Conservation (phyloP, 2,113 vertebrate species). For the Urocitellus parryii region DNA sequence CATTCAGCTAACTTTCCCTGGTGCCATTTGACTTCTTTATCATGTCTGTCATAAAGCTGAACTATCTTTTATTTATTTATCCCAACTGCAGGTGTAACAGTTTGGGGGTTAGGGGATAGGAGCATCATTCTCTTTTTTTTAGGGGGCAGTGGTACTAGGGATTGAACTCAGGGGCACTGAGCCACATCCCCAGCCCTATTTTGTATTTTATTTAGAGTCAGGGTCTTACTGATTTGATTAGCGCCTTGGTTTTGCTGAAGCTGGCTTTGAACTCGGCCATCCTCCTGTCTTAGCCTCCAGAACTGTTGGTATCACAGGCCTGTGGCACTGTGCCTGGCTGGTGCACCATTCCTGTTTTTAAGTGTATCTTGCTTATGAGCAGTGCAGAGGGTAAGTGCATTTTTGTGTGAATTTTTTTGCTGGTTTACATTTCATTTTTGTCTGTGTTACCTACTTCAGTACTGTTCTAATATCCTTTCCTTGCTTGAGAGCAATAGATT, state of each 20-base stretch:
- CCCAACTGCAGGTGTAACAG: background rate
- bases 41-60: background rate
- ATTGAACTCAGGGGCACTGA: too few species aligned
- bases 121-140: too few species aligned
- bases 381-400: background rate
- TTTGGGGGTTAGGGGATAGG: background rate
- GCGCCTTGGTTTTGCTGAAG: too few species aligned
- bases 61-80: background rate
- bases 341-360: conserved; percentile 9
- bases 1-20: background rate
- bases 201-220: too few species aligned
- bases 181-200: too few species aligned
- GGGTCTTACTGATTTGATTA: too few species aligned
- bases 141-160: too few species aligned
- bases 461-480: background rate
- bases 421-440: conserved; percentile 53
- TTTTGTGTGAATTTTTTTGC: background rate
- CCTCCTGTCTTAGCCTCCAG: too few species aligned
- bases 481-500: background rate
- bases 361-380: background rate
- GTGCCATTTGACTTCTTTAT: background rate
- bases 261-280: too few species aligned
- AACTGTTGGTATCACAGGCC: too few species aligned
- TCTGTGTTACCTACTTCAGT: conserved; percentile 16
- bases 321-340: too few species aligned